Percentiles rank a stretch among this genome's conserved stretches.
Conservation (phyloP, 2,888 invertebrate genomes). For the Sipha maydis region DNA sequence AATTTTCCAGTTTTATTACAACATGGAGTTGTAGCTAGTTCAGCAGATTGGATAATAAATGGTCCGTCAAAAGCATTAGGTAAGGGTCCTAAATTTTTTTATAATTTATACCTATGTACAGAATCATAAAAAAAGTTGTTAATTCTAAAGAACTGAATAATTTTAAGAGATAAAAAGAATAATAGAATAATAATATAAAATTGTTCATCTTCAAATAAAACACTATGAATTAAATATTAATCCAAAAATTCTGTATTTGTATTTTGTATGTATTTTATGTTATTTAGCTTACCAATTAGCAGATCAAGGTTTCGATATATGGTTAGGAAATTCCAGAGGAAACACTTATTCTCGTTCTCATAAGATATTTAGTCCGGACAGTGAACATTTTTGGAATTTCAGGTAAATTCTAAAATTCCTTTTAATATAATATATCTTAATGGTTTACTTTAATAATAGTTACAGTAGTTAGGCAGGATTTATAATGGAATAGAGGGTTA, state of each 20-base stretch:
- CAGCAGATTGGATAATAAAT: conserved; percentile 78
- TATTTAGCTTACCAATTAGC: conserved; percentile 75
- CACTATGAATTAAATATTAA: not conserved
- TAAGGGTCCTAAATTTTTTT: conserved; percentile 66
- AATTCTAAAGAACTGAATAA: too few relatives aligned
- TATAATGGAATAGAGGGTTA: too few relatives aligned
- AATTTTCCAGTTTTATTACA: conserved; percentile 69
- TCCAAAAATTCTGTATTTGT: not conserved
- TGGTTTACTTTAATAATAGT: too few relatives aligned
- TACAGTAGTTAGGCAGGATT: too few relatives aligned
- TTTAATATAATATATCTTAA: not conserved
- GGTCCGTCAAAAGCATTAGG: conserved; percentile 75
- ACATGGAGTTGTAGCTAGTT: conserved; percentile 75
- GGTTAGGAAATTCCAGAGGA: conserved; percentile 87
- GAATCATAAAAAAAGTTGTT: too few relatives aligned
- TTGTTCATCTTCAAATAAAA: not conserved
- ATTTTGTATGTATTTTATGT: conserved; percentile 62
- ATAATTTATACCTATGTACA: not conserved
- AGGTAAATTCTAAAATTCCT: conserved; percentile 67
- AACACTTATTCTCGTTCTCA: conserved; percentile 81
- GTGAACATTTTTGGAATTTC: conserved; percentile 76
- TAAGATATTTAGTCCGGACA: conserved; percentile 68
- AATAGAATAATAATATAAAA: too few relatives aligned
- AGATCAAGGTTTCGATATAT: conserved; percentile 79
- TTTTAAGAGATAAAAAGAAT: too few relatives aligned